Conservation (phyloP, 2,113 vertebrate species). For the Diglossa brunneiventris region DNA sequence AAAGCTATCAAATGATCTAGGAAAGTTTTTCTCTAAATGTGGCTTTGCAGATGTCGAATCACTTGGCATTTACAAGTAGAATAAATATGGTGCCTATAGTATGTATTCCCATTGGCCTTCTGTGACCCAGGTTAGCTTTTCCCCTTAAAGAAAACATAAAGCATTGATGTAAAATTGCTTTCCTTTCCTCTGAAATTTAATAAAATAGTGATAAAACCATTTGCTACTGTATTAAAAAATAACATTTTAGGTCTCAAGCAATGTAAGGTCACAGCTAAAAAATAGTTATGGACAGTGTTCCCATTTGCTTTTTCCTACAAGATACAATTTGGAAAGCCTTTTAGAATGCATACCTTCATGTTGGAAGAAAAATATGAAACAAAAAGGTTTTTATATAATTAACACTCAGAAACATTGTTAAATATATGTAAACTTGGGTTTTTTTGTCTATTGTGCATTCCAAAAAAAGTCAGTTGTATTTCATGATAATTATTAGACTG, state of each 20-base stretch:
- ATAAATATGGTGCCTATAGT: slow-evolving; percentile 16
- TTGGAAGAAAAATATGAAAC: not conserved
- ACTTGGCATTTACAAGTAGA: not conserved
- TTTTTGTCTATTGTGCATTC: not conserved
- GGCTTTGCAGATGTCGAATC: slow-evolving; percentile 18
- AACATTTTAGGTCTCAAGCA: not conserved
- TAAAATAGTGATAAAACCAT: slow-evolving; percentile 42
- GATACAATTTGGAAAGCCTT: not conserved
- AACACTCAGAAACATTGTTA: not conserved
- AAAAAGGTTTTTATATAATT: not conserved
- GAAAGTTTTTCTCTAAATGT: slow-evolving; percentile 41
- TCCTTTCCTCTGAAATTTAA: slow-evolving; percentile 14
- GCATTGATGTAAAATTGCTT: not conserved
- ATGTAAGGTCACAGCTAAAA: not conserved
- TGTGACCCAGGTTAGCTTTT: slow-evolving; percentile 14
- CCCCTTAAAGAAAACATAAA: slow-evolving; percentile 6
- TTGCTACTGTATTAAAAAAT: slow-evolving; percentile 2
- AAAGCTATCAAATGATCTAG: slow-evolving; percentile 56
- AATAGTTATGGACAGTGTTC: not conserved
- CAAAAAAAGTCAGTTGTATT: not conserved
- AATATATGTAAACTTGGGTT: not conserved
- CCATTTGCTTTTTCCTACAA: not conserved
- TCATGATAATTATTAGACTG: not conserved
- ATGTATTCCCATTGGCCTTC: not conserved
- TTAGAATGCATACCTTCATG: not conserved